Conservation (phyloP, 1,140 invertebrate species). For the Pinna nobilis region DNA sequence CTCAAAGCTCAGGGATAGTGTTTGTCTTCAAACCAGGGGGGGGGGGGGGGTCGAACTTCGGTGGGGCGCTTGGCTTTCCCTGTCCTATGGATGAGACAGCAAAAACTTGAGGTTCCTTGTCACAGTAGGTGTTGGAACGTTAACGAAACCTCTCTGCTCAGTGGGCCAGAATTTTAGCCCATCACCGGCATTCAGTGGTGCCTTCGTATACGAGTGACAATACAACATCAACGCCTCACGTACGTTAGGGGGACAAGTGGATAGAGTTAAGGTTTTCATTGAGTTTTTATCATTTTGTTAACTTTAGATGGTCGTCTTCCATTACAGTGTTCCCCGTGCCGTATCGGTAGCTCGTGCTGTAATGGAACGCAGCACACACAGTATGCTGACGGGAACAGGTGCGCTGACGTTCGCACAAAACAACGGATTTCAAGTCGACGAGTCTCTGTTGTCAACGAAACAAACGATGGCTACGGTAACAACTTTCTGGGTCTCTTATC, state of each 20-base stretch:
- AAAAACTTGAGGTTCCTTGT: too few species aligned
- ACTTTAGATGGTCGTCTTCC: not conserved
- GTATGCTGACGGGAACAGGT: conserved; percentile 52
- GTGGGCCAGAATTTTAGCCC: too few species aligned
- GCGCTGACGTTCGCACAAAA: conserved; percentile 49
- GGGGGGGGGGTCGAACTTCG: too few species aligned
- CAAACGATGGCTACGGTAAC: not conserved
- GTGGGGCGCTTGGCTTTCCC: too few species aligned
- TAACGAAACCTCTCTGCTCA: too few species aligned
- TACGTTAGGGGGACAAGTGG: not conserved
- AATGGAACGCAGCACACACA: conserved; percentile 54
- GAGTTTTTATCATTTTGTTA: not conserved
- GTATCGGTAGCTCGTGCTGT: conserved; percentile 54
- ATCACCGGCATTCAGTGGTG: not conserved
- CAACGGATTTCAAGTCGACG: conserved; percentile 44
- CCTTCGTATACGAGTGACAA: not conserved
- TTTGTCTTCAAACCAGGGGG: not conserved
- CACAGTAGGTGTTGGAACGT: too few species aligned
- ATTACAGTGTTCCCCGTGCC: conserved; percentile 44
- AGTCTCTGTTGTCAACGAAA: not conserved
- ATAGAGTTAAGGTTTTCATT: not conserved
- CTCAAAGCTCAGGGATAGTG: not conserved
- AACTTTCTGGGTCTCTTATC: not conserved
- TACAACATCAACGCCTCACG: not conserved
- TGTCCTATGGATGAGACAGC: too few species aligned